Conservation (phyloP, 2,888 invertebrate genomes). For the Dynastes hyllus region DNA sequence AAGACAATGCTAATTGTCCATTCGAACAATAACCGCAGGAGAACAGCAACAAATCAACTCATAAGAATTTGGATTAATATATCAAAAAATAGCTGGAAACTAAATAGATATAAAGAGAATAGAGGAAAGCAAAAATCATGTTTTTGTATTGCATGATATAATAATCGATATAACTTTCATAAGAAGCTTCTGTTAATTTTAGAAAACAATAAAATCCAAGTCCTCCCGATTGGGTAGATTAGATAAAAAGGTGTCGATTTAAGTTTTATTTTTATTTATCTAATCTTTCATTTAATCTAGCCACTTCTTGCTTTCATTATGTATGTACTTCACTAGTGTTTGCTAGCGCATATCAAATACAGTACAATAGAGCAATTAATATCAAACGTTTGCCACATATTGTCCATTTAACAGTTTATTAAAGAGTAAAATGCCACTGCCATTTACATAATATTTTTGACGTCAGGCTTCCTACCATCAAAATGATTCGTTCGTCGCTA, state of each 20-base stretch:
- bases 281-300: background rate
- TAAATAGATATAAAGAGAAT: too few species aligned
- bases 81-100: too few species aligned
- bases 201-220: background rate
- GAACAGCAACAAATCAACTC: too few species aligned
- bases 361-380: constrained; percentile 30
- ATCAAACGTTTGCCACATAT: constrained; percentile 15
- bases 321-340: background rate
- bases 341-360: background rate
- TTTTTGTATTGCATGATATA: too few species aligned
- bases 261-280: background rate
- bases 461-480: constrained; percentile 26
- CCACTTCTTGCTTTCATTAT: background rate
- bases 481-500: constrained; percentile 46
- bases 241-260: constrained; percentile 4
- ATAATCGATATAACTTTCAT: too few species aligned
- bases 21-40: too few species aligned
- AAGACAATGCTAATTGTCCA: too few species aligned
- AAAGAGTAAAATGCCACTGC: constrained; percentile 51
- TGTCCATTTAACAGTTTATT: constrained; percentile 48
- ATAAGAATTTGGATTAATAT: too few species aligned
- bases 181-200: too few species aligned
- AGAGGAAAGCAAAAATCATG: too few species aligned
- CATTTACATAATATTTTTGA: constrained; percentile 50
- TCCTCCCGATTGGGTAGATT: background rate